A percentile compares a stretch with the other conserved stretches of the same genome.
Evolutionary conservation across 2,888 invertebrate species (phyloP).

Genomic region (Epirrhoe tristata): DNA sequence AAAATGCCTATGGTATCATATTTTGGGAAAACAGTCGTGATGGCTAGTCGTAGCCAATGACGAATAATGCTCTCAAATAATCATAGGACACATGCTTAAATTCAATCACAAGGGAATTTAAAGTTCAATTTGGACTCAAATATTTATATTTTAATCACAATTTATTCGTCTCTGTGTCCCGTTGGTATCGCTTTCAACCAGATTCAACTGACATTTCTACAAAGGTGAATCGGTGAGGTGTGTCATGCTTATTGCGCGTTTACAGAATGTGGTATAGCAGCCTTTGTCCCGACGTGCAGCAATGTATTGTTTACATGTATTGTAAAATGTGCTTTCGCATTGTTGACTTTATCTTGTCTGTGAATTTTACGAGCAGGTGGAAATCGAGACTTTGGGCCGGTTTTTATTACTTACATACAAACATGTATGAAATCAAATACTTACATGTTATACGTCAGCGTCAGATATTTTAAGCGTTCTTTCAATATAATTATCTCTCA

Average conservation of each 20-base stretch:
- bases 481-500: neutral
- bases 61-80: neutral
- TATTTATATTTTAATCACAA: slow-evolving; percentile 1
- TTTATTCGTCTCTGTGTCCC: slow-evolving; percentile 49
- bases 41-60: too few species aligned
- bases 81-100: neutral
- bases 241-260: slow-evolving; percentile 58
- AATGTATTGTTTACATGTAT: slow-evolving; percentile 25
- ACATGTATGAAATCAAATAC: neutral
- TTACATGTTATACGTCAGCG: neutral
- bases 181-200: slow-evolving; percentile 59
- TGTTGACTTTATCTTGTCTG: slow-evolving; percentile 24
- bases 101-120: neutral
- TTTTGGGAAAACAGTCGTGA: neutral
- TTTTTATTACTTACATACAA: slow-evolving; percentile 6
- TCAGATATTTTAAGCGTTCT: neutral
- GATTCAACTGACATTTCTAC: slow-evolving; percentile 60
- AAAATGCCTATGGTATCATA: too few species aligned
- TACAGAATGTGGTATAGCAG: slow-evolving; percentile 12
- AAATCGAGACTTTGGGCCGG: slow-evolving; percentile 11
- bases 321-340: slow-evolving; percentile 22
- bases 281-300: slow-evolving; percentile 23
- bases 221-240: slow-evolving; percentile 65
- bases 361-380: slow-evolving; percentile 25
- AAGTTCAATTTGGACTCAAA: neutral